Evolutionary conservation across 2,888 invertebrate species (phyloP), one percentile per base, ranked within the genome.

Genomic region (Polydesmus complanatus): DNA sequence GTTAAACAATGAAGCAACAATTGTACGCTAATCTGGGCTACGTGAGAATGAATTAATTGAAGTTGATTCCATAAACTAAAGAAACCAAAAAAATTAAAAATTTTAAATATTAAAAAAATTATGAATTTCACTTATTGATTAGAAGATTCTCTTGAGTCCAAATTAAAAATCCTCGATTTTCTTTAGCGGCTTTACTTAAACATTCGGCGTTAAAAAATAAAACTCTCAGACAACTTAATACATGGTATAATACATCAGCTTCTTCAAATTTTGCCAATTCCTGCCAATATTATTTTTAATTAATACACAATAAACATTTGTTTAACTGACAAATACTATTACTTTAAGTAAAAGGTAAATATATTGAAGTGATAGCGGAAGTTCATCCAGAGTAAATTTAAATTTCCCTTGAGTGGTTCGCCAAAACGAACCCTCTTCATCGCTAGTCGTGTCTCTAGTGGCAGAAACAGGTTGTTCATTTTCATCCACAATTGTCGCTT

Each of bases 131-230:
- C 92, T 89, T 91, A 72, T 91, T 90, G 64, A 97, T 91, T 2
- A 97, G 78, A 48, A 93, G 77, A 73, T 94, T 94, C 74, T 95
- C 93, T 73, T 98, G 94, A 66, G 91, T 91, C 90, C 93, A 94
- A 68, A 93, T 90, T 63, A 96, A 86, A 75, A 94, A 89, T 59
- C 92, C 89, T 67, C 87, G 80, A 70, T 96, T 89, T 68, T 95
- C 93, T 63, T 87, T 84, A 0, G 92, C 82, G 0, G 89, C 88
- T 70, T 84, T 85, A 19, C 83, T 83, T 66, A 92, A 80, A n/a
- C 93, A 90, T 72, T 97, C 96, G 0, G 93, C 93, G 71, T 96
- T 92, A 25, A 98, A 78, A 61, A 91, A 86, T 70, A 97, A 79
- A 62, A 91, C 84, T 74, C 93, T 91, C 27, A 98, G 78, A 66